Evolutionary conservation across 2,797 vertebrate species (phyloP).

Genomic region (Galago senegalensis): DNA sequence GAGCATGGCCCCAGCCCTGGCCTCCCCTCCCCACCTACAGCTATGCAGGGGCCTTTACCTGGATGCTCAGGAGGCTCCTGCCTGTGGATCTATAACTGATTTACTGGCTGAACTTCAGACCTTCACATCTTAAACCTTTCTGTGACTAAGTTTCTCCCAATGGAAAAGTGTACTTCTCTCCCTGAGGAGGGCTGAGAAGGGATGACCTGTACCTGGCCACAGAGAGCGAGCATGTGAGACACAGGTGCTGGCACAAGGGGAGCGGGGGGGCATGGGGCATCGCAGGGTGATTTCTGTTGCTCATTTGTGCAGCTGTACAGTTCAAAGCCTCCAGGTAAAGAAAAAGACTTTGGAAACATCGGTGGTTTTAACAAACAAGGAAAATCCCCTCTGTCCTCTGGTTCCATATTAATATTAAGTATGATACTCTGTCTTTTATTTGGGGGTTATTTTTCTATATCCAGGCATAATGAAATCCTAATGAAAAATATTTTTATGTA

Average conservation of each 20-base stretch:
- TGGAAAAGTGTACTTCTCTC: constrained; percentile 7
- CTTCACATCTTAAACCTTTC: neutral
- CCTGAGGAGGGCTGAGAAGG: neutral
- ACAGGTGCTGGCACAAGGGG: neutral
- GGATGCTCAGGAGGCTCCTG: fast-evolving
- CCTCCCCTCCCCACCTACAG: neutral
- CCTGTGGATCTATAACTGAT: fast-evolving
- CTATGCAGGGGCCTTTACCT: neutral
- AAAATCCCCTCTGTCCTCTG: neutral
- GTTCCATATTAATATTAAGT: neutral
- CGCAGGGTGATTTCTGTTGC: neutral
- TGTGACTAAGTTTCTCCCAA: constrained; percentile 61
- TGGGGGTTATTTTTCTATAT: neutral
- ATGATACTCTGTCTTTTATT: neutral
- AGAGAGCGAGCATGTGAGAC: fast-evolving
- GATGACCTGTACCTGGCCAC: neutral
- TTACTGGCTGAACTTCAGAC: constrained; percentile 27
- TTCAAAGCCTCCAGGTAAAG: neutral
- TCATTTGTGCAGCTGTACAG: neutral
- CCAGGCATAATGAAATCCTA: neutral
- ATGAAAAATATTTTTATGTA: neutral
- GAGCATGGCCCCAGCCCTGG: fast-evolving
- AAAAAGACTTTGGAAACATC: neutral
- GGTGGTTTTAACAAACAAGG: neutral
- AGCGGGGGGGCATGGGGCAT: neutral